Evolutionary conservation across 2,113 vertebrate species (phyloP), one percentile per base, ranked within the genome.

Genomic region (Sapajus apella): DNA sequence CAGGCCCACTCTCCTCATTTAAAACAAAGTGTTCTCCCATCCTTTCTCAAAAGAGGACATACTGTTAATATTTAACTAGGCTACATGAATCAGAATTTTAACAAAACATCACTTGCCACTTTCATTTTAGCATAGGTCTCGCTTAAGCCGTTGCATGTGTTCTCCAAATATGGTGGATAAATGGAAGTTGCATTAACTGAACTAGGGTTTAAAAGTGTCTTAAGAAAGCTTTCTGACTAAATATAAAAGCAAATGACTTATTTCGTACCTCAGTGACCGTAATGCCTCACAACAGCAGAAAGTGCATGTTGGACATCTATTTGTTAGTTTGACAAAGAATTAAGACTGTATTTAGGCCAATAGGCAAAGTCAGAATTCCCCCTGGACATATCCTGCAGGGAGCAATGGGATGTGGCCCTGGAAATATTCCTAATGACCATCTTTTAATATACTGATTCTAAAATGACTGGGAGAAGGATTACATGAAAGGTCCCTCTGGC

Each of bases 391-490:
- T 72, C 50, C 52, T 85, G 56, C 32, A 72, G 58, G 52, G n/a
- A 92, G 18, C 45, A 37, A 11, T 50, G 55, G 70, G 89, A 68
- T 68, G 27, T 81, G 27, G 7, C 72, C 76, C 40, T 77, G 81
- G 85, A 96, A 84, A 80, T n/a, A 90, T 90, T 75, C 45, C 84
- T 76, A 97, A 87, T 83, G 68, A 95, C 58, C 79, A 95, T 85
- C 85, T 90, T 70, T 77, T 68, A 89, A 94, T 52, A 73, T 27
- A 37, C 61, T 64, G 84, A 45, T 64, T 90, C 55, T 76, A 89
- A 96, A 96, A 85, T 68, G 27, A 93, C 66, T 90, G 27, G 56
- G 58, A 68, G 55, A 56, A 85, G 66, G 85, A 85, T 37, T 30
- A 23, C 30, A 47, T 37, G 76, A 64, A 77, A 95, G 70, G 20